phyloP scores from a whole-genome alignment of 2,113 vertebrate genomes.

The Chitala chitala region DNA sequence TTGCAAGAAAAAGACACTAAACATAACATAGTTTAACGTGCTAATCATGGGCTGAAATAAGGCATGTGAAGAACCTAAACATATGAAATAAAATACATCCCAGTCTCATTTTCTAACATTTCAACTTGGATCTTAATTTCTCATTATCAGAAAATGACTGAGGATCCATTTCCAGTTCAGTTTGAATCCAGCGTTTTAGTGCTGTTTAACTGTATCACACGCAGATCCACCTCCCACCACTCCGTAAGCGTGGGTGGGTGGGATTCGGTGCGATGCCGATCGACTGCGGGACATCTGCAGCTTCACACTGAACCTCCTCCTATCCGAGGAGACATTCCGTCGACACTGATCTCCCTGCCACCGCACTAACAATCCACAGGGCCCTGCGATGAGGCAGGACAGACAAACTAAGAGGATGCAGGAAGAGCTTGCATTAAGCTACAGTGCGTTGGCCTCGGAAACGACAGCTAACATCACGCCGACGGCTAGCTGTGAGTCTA shows the following conservation, averaged over 20 bases:
- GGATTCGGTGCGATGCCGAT: not conserved
- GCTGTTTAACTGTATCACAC: too few relatives aligned
- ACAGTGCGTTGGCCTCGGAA: not conserved
- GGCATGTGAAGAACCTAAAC: not conserved
- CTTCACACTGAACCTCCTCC: not conserved
- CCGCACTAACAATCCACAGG: not conserved
- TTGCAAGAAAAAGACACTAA: not conserved
- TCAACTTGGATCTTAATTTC: not conserved
- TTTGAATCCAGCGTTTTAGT: not conserved
- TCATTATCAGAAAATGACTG: not conserved
- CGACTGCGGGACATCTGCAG: not conserved
- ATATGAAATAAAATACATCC: too few relatives aligned
- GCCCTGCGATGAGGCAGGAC: not conserved
- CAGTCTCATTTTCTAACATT: not conserved
- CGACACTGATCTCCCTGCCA: not conserved
- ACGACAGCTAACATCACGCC: not conserved
- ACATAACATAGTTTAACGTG: not conserved
- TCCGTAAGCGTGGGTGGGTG: not conserved
- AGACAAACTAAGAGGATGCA: not conserved
- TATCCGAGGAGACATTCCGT: not conserved
- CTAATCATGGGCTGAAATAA: not conserved
- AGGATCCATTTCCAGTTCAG: not conserved
- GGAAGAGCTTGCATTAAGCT: not conserved
- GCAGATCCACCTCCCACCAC: too few relatives aligned
- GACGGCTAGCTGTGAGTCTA: not conserved